phyloP scores from a whole-genome alignment of 1,140 invertebrate species.

The Caenorhabditis brenneri region DNA sequence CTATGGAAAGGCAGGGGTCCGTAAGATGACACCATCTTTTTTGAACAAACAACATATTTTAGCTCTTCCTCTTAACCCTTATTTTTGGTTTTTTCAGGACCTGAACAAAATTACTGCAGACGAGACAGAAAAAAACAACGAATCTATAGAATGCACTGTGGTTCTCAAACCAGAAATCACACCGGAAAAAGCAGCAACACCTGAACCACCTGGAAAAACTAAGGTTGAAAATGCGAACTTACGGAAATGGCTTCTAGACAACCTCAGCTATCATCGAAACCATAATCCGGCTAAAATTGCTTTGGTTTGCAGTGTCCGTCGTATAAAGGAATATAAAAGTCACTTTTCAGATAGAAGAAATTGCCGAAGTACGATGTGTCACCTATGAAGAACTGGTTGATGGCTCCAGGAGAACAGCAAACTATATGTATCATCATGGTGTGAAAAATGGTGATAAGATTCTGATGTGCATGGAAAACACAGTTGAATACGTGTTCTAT shows the following conservation, averaged over 20 bases:
- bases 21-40: no score
- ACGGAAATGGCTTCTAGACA: conserved; percentile 15
- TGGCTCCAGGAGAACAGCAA: not conserved
- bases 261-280: not conserved
- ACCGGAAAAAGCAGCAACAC: not conserved
- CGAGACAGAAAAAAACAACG: not conserved
- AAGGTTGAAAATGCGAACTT: not conserved
- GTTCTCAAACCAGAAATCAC: not conserved
- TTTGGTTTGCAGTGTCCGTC: not conserved
- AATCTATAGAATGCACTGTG: not conserved
- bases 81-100: not conserved
- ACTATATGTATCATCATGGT: conserved; percentile 36
- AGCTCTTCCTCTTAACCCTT: not conserved
- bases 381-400: conserved; percentile 22
- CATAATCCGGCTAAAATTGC: not conserved
- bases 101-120: not conserved
- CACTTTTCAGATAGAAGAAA: conserved; percentile 31
- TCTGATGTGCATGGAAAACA: conserved; percentile 37
- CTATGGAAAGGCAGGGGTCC: no score
- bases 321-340: no score
- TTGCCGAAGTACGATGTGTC: not conserved
- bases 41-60: no score
- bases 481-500: conserved; percentile 2
- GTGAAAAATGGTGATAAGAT: not conserved
- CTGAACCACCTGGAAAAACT: not conserved